Base-by-base conservation (phyloP, 2,113 vertebrate species). In the Ophiodon elongatus region DNA sequence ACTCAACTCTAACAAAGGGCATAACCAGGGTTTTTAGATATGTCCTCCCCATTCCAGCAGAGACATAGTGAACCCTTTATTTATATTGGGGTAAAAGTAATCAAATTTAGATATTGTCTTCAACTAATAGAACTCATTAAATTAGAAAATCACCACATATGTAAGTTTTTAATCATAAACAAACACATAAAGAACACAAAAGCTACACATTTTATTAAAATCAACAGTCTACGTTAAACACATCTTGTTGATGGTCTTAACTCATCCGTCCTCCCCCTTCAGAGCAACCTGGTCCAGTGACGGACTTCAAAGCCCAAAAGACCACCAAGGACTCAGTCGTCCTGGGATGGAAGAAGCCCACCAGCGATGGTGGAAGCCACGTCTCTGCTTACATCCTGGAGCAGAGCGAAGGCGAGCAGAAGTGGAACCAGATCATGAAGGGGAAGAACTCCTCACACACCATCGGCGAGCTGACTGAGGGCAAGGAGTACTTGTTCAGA, bases 271-370 rank as follows among this genome's bases (percentile, higher is more conserved):
- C 31, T 27, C 2, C 25, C 13, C 8, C 73, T 92, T 73, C 91
- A 99, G 98, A 99, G 94, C 97, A 97, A 92, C 98, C 98, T 73
- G 98, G 98, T 77, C 97, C 98, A 25, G 98, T 99, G 73, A 94
- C 95, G 19, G 97, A 99, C 79, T 96, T 99, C 83, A 99, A 96
- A 93, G 92, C 96, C 72, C 84, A 90, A 63, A 94, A 95, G 63
- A 93, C 98, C 63, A 97, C 95, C 79, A 99, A 98, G 85, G 95
- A 96, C 78, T 98, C 97, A 0, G 97, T 97, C 82, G 96, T 85
- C 70, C 91, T 99, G 88, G 94, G 91, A 69, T 99, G 98, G 98
- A 99, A 98, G 92, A 99, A 97, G 79, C 98, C 98, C 56, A 85
- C 96, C 76, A 97, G 95, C 33, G 97, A 99, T 85, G 98, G 98